Evolutionary conservation across 2,888 invertebrate species (phyloP), one percentile per base, ranked within the genome.

Genomic region (Andrena chrysosceles): DNA sequence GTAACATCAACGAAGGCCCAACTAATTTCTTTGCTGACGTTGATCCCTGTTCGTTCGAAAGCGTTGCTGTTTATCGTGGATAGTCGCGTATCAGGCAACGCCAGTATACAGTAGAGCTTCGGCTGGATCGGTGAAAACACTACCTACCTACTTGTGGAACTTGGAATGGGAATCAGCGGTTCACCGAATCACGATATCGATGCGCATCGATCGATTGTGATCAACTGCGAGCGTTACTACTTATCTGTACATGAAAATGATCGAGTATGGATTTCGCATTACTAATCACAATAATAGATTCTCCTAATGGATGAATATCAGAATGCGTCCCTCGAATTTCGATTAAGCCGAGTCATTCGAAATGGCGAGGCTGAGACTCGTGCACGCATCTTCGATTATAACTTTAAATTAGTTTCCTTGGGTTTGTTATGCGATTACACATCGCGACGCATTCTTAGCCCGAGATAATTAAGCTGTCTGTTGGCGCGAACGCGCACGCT

Each of bases 321-420:
- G 82, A 74, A 77, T 69, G 64, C 77, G 74, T 77, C 74, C 78
- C 52, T 35, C 73, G 77, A 86, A 86, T 85, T 85, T 87, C 77
- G 87, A 86, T 86, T 77, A 75, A 83, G 67, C 75, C 42, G 13
- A 59, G 35, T 23, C 74, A 70, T 35, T 72, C 78, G 76, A 68
- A 82, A 77, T 71, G 59, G 60, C 56, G 64, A 59, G 16, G 13
- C 4, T 7, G 33, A 4, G 2, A 10, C 35, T 26, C 42, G 4
- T n/a, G 77, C 66, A 63, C 64, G 56, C 59, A 52, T 63, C 52
- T 69, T 84, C 84, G 83, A 84, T 75, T 84, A 83, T 83, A 84
- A 84, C 78, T 84, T 84, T 84, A 84, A 84, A 84, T 84, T 84
- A 84, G 83, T 84, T 84, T 60, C 20, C 60, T 68, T 69, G 69